Conservation (phyloP, 2,888 invertebrate genomes). For the Drosophila falleni region DNA sequence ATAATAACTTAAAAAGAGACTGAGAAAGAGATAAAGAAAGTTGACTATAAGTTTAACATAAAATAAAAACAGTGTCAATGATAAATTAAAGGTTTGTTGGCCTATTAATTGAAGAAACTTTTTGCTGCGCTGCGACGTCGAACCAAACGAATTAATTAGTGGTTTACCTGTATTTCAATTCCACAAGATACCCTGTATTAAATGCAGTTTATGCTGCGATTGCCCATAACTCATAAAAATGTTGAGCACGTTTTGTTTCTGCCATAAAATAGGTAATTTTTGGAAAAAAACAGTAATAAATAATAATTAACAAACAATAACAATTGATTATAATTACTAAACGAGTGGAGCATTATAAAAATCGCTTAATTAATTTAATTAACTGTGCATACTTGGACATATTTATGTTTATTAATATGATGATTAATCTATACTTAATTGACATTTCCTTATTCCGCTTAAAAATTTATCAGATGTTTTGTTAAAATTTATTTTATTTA, state of each 20-base stretch:
- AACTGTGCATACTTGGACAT: neutral
- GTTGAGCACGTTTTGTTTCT: neutral
- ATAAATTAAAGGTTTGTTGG: neutral
- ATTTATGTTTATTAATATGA: neutral
- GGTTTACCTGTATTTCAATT: conserved; percentile 50
- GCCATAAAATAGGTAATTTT: neutral
- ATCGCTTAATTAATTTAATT: no score
- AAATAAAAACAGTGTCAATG: conserved; percentile 4
- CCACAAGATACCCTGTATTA: no score
- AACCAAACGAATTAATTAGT: conserved; percentile 65
- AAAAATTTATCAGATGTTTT: no score
- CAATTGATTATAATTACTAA: neutral
- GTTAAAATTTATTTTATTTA: no score
- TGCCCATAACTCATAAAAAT: no score
- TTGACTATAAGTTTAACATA: conserved; percentile 1
- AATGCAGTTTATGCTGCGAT: no score
- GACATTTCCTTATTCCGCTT: neutral
- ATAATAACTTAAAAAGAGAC: neutral
- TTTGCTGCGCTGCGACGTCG: conserved; percentile 47
- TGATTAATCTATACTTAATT: neutral
- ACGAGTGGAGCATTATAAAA: neutral
- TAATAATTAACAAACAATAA: no score
- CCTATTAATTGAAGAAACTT: conserved; percentile 15
- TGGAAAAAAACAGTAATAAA: no score
- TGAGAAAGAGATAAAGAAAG: neutral